Evolutionary conservation across 2,113 vertebrate genomes (phyloP), one percentile per base, ranked within the genome.

Genomic region (Passer domesticus): DNA sequence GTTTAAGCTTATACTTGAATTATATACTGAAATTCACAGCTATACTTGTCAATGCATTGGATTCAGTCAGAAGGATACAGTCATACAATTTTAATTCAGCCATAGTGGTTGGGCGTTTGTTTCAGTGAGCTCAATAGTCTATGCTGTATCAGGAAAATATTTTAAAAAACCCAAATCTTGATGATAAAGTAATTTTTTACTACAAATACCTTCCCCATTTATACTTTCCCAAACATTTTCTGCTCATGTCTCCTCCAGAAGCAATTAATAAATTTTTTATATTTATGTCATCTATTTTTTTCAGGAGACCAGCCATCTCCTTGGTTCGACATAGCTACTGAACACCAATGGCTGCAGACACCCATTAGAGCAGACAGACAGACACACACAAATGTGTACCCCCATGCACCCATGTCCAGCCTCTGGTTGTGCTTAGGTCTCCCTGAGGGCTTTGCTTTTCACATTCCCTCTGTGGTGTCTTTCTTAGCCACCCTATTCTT

Each of bases 381-480:
- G 4, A 8, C 8, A 41, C 8, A 41, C 22, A 21, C 25, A 19
- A 0, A 7, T 5, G 19, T 9, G 11, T 1, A 2, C 5, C 2
- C 2, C 18, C 13, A 20, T 9, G 3, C 24, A 58, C 5, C 6
- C 30, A 63, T 21, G 13, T 46, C 28, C 4, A 44, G 27, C 6
- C 20, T 23, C 50, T 50, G 50, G 44, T 8, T 33, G 4, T 66
- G 15, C 23, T 39, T 13, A 30, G 6, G 15, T 82, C 39, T 64
- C 15, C 3, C 3, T 62, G 30, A 41, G 9, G 13, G 1, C 19
- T 70, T 33, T 81, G 27, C 6, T 66, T 92, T 82, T 47, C 55
- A 10, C 19, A 44, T 7, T 72, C 6, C 4, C 3, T 79, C 11
- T 4, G 4, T 25, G 17, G 3, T 55, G 5, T 13, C 19, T 66